Conservation (phyloP, 2,888 invertebrate genomes). For the Ypsolopha sequella region DNA sequence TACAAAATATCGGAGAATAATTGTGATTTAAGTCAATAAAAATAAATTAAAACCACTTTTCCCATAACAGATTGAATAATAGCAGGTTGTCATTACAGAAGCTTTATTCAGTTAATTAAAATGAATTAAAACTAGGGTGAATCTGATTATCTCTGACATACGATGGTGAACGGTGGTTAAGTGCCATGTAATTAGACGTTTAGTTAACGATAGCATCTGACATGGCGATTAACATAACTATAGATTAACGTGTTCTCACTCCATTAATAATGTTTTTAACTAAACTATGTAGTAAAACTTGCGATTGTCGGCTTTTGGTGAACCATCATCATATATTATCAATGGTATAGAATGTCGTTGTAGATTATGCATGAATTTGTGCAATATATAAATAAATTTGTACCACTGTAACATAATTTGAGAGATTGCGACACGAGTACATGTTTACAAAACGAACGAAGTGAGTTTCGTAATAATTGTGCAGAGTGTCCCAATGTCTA, state of each 20-base stretch:
- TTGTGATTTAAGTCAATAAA: too few relatives aligned
- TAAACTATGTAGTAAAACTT: neutral
- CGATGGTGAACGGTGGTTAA: constrained; percentile 31
- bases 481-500: too few relatives aligned
- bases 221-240: neutral
- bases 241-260: neutral
- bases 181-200: constrained; percentile 53
- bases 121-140: constrained; percentile 44
- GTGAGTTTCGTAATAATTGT: too few relatives aligned
- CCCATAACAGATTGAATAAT: too few relatives aligned
- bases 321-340: neutral
- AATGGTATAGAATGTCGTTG: neutral
- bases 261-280: neutral
- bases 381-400: too few relatives aligned
- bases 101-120: constrained; percentile 16
- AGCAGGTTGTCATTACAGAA: neutral
- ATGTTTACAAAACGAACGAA: too few relatives aligned
- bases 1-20: too few relatives aligned
- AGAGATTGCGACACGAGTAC: too few relatives aligned
- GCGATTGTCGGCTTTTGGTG: neutral
- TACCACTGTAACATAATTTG: too few relatives aligned
- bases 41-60: too few relatives aligned
- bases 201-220: constrained; percentile 20
- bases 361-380: too few relatives aligned
- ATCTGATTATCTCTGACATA: constrained; percentile 40